Percentiles rank a stretch among this genome's conserved stretches.
Evolutionary conservation across 2,797 vertebrate genomes (phyloP).

Genomic region (Spinus pinus): DNA sequence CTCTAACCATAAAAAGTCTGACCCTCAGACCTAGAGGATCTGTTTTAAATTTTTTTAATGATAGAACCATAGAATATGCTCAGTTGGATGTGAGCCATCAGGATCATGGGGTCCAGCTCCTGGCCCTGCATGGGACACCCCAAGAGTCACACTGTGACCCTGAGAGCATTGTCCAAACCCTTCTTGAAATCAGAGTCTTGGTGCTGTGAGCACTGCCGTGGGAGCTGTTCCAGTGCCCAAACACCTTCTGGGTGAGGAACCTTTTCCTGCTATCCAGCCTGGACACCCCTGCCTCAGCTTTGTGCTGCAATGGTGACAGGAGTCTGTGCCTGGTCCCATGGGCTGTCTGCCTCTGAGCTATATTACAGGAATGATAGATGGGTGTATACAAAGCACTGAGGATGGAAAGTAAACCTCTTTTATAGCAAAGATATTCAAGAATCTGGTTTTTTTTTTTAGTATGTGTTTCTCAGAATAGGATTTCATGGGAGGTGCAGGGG

Average conservation of each 20-base stretch:
- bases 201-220: not conserved
- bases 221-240: not conserved
- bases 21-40: not conserved
- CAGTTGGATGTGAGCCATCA: accelerated
- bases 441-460: not conserved
- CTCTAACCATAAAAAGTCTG: not conserved
- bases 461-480: not conserved
- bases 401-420: not conserved
- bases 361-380: not conserved
- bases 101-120: not conserved
- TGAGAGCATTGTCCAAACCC: accelerated
- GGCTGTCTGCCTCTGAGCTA: not conserved
- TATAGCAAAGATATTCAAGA: not conserved
- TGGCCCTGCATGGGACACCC: not conserved
- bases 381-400: not conserved
- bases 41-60: not conserved
- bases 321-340: not conserved
- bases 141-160: not conserved
- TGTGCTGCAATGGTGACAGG: not conserved
- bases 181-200: accelerated
- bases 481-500: not conserved
- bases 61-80: not conserved
- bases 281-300: not conserved
- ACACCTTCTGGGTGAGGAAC: accelerated
- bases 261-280: not conserved